Evolutionary conservation across 2,797 vertebrate genomes (phyloP).

Genomic region (Pampus argenteus): DNA sequence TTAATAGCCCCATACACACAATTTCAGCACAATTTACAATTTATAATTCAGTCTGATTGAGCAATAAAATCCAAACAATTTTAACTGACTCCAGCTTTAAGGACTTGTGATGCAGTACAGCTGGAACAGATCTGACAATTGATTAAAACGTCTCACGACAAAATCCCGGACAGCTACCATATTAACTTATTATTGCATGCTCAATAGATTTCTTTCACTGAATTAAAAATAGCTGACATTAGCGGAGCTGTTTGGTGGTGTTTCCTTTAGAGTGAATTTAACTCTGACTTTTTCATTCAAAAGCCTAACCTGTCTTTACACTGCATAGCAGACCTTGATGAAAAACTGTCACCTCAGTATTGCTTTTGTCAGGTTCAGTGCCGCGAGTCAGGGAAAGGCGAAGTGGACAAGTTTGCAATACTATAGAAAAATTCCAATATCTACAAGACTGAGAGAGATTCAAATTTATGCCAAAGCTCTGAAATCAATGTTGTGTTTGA

Average conservation of each 20-base stretch:
- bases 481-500: conserved; percentile 13
- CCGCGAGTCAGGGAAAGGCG: conserved; percentile 1
- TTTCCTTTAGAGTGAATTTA: conserved; percentile 34
- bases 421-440: conserved; percentile 13
- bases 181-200: conserved; percentile 25
- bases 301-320: conserved; percentile 42
- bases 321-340: conserved; percentile 44
- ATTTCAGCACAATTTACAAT: no score
- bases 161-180: conserved; percentile 4
- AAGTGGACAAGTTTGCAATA: conserved; percentile 34
- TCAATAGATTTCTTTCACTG: conserved; percentile 31
- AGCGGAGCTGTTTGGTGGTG: conserved; percentile 27
- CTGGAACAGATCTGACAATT: conserved; percentile 24
- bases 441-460: conserved; percentile 18
- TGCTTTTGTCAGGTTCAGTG: conserved; percentile 49
- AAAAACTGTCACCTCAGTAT: conserved; percentile 64
- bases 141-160: conserved; percentile 37
- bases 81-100: not conserved
- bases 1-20: no score
- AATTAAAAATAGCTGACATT: conserved; percentile 36
- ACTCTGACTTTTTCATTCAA: conserved; percentile 43
- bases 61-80: not conserved
- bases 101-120: conserved; percentile 1
- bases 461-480: not conserved
- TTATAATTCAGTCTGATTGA: conserved; percentile 2